Conservation (phyloP, 1,140 invertebrate genomes). For the Steinernema khuongi region DNA sequence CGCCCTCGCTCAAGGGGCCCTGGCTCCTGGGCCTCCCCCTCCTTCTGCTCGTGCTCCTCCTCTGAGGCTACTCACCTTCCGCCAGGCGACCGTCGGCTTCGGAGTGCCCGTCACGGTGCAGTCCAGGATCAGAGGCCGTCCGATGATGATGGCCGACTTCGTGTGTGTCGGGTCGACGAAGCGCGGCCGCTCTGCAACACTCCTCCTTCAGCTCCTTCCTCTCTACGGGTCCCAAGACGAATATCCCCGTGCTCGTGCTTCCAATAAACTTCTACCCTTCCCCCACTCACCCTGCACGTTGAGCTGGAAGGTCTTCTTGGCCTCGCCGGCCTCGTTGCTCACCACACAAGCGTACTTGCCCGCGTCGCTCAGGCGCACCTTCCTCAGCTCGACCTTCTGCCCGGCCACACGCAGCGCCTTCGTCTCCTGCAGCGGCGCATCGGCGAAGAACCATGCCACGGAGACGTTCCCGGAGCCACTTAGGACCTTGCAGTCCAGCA, state of each 20-base stretch:
- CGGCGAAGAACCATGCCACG: slow-evolving; percentile 37
- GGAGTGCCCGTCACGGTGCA: slow-evolving; percentile 63
- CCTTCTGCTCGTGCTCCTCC: slow-evolving; percentile 20
- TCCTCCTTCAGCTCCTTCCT: not conserved
- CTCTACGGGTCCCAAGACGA: not conserved
- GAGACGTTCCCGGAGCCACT: slow-evolving; percentile 30
- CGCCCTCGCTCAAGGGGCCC: slow-evolving; percentile 22
- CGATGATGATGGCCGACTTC: slow-evolving; percentile 59
- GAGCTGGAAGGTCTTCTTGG: slow-evolving; percentile 55
- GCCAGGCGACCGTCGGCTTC: slow-evolving; percentile 61
- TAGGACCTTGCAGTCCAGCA: slow-evolving; percentile 38
- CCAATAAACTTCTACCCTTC: not conserved
- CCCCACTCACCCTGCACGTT: slow-evolving; percentile 60
- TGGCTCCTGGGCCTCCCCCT: slow-evolving; percentile 12
- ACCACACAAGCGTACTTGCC: slow-evolving; percentile 59
- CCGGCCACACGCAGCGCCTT: slow-evolving; percentile 21
- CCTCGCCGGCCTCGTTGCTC: slow-evolving; percentile 57
- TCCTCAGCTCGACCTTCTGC: slow-evolving; percentile 35
- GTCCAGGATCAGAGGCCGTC: slow-evolving; percentile 59
- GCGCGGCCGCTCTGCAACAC: slow-evolving; percentile 44
- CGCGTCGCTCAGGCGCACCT: slow-evolving; percentile 44
- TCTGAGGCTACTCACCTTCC: slow-evolving; percentile 51
- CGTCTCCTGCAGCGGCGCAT: slow-evolving; percentile 25
- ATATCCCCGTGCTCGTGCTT: not conserved
- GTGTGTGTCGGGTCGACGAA: slow-evolving; percentile 49